These are phyloP conservation scores for Callospermophilus lateralis DNA, from an alignment of 2,113 vertebrate species.

Conservation along the genomic window DNA sequence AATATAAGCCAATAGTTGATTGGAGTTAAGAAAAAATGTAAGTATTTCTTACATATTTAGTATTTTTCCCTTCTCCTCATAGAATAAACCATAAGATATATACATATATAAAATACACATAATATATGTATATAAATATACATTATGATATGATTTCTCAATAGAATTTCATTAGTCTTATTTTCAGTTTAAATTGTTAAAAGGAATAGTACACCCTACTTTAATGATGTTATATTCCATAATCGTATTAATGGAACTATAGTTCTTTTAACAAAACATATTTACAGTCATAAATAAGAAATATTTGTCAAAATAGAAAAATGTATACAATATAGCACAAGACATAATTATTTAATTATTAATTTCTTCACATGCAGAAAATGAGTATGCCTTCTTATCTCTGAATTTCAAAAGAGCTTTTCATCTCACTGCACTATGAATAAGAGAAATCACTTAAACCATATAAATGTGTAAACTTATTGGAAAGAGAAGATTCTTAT, in stretches of 20 bases:
- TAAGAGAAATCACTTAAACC: conserved; percentile 20
- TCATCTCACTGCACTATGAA: not conserved
- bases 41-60: not conserved
- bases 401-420: conserved; percentile 7
- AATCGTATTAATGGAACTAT: not conserved
- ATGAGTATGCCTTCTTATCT: not conserved
- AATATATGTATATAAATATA: not conserved
- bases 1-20: not conserved
- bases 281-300: not conserved
- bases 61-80: not conserved
- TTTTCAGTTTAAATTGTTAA: not conserved
- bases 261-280: not conserved
- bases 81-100: not conserved
- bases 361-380: not conserved
- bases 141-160: not conserved
- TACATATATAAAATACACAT: not conserved
- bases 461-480: not conserved
- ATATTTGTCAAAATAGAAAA: not conserved
- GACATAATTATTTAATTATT: not conserved
- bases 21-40: not conserved
- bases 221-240: not conserved
- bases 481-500: not conserved
- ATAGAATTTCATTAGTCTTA: not conserved
- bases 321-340: not conserved
- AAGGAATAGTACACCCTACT: not conserved